A percentile compares a stretch with the other conserved stretches of the same genome.
Conservation (phyloP, 2,113 vertebrate species). For the Camelus bactrianus region DNA sequence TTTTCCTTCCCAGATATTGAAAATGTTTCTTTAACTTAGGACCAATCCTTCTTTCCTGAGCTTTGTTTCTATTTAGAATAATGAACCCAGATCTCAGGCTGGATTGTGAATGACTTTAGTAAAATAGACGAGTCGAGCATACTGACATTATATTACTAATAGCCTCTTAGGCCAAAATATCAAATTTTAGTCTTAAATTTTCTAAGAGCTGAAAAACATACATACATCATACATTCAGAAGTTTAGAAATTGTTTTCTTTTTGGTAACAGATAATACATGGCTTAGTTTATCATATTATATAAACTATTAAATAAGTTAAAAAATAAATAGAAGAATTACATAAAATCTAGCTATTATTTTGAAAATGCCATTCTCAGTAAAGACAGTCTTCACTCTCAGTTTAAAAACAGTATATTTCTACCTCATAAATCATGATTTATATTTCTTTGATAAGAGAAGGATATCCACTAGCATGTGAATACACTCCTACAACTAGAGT, state of each 20-base stretch:
- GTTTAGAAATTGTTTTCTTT: slow-evolving; percentile 5
- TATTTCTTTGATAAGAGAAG: slow-evolving; percentile 18
- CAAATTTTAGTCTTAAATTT: background rate
- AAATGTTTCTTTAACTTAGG: slow-evolving; percentile 17
- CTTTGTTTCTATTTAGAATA: background rate
- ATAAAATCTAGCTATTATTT: slow-evolving; percentile 55
- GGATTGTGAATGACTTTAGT: background rate
- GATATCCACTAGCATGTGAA: background rate
- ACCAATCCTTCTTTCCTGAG: background rate
- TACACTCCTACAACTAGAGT: background rate
- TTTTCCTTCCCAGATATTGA: slow-evolving; percentile 13
- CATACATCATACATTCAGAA: background rate
- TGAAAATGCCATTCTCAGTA: slow-evolving; percentile 16
- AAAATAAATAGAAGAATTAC: slow-evolving; percentile 20
- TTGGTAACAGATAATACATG: background rate
- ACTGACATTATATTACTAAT: background rate
- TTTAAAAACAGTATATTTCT: slow-evolving; percentile 34
- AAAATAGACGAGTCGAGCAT: background rate
- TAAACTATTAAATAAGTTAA: slow-evolving; percentile 40
- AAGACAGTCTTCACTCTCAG: background rate
- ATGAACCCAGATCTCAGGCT: background rate
- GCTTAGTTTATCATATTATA: slow-evolving; percentile 51
- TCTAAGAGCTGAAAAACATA: slow-evolving; percentile 43
- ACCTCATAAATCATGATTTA: slow-evolving; percentile 36
- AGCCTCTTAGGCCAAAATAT: background rate